Conservation (phyloP, 1,140 invertebrate genomes). For the Drosophila nebulosa region DNA sequence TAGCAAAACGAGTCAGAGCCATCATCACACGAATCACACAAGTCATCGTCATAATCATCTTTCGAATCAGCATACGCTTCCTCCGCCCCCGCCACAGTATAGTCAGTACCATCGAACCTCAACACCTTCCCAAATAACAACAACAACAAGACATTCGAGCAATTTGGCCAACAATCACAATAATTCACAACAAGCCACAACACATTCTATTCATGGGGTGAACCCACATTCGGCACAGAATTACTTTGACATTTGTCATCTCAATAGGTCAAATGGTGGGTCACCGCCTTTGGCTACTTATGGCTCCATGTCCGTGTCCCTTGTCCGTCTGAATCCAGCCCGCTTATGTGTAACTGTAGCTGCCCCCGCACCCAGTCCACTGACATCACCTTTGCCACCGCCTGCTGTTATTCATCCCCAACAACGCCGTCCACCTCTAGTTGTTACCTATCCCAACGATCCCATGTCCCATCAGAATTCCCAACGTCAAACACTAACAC, state of each 20-base stretch:
- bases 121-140: neutral
- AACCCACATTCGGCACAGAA: neutral
- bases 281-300: slow-evolving; percentile 25
- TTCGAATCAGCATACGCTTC: slow-evolving; percentile 19
- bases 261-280: slow-evolving; percentile 15
- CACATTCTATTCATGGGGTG: neutral
- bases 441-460: slow-evolving; percentile 38
- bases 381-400: slow-evolving; percentile 1
- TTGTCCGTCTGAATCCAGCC: slow-evolving; percentile 65
- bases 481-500: slow-evolving; percentile 13
- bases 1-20: slow-evolving; percentile 74
- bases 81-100: neutral
- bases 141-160: neutral
- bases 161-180: neutral
- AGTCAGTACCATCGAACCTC: neutral
- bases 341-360: slow-evolving; percentile 65
- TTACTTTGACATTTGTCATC: slow-evolving; percentile 53
- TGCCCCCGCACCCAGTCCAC: slow-evolving; percentile 15
- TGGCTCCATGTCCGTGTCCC: slow-evolving; percentile 68
- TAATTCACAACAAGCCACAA: neutral
- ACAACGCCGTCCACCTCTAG: slow-evolving; percentile 26
- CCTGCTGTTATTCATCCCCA: neutral
- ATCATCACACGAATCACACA: slow-evolving; percentile 45
- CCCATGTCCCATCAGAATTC: neutral
- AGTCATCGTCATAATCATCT: slow-evolving; percentile 30